phyloP scores from a whole-genome alignment of 1,140 invertebrate species.

The Drusus annulatus region DNA sequence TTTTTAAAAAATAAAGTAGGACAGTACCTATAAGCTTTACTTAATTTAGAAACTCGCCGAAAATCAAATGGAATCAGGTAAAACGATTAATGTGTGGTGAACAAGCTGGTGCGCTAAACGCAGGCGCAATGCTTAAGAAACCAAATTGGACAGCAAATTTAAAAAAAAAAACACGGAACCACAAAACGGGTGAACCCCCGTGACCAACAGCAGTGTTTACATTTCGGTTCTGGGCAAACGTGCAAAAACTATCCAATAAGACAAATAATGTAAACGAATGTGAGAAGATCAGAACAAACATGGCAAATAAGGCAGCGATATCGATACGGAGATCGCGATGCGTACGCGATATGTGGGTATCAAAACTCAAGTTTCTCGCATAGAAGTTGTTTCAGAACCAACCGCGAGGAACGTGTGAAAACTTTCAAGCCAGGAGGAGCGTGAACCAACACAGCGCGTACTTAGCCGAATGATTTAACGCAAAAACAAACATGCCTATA shows the following conservation, averaged over 20 bases:
- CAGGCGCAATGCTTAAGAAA: too few species aligned
- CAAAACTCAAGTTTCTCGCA: constrained; percentile 5
- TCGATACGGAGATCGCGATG: not conserved
- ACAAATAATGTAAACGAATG: not conserved
- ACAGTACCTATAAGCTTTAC: too few species aligned
- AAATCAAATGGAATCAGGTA: too few species aligned
- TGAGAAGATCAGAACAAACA: constrained; percentile 1
- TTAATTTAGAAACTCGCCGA: too few species aligned
- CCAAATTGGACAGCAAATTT: too few species aligned
- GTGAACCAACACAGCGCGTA: too few species aligned
- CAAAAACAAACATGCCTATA: too few species aligned
- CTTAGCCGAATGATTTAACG: too few species aligned
- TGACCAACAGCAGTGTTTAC: not conserved
- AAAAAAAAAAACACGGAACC: not conserved
- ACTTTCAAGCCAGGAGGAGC: not conserved
- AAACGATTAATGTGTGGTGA: too few species aligned
- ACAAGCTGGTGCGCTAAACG: too few species aligned
- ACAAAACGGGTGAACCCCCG: not conserved
- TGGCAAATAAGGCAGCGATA: not conserved
- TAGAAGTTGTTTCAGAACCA: constrained; percentile 1
- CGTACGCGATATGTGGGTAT: not conserved
- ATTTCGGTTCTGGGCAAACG: not conserved
- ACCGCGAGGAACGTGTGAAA: not conserved
- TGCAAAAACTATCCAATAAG: constrained; percentile 16
- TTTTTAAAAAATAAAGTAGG: too few species aligned